These are phyloP conservation scores for Exephanes ischioxanthus DNA, from an alignment of 2,888 invertebrate genomes.

Conservation along the genomic window DNA sequence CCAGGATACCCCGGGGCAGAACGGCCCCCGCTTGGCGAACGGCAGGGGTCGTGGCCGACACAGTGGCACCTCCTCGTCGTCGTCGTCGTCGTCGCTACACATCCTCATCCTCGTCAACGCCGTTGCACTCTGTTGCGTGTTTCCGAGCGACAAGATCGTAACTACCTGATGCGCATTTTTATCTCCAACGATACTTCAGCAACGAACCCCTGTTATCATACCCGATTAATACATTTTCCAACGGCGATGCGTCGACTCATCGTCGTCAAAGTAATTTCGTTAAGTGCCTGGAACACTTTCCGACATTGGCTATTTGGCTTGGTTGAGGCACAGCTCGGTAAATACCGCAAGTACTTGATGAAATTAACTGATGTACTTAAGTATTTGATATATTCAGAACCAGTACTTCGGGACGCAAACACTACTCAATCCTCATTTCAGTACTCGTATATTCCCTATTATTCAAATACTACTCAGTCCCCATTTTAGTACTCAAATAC, in stretches of 20 bases:
- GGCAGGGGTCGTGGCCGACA: constrained; percentile 45
- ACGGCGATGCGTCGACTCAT: background rate
- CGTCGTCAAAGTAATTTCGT: background rate
- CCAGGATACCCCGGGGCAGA: constrained; percentile 53
- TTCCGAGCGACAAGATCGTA: constrained; percentile 33
- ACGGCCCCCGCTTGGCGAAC: constrained; percentile 31
- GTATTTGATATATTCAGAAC: background rate
- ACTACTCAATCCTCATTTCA: background rate
- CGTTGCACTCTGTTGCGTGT: constrained; percentile 37
- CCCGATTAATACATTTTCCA: constrained; percentile 35
- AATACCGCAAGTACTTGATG: background rate
- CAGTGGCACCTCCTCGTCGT: constrained; percentile 29
- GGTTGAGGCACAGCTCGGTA: background rate
- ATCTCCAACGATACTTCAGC: constrained; percentile 43
- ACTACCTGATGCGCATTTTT: constrained; percentile 18
- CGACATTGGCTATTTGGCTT: background rate
- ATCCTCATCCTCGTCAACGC: background rate
- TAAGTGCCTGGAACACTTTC: background rate
- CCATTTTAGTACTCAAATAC: too few relatives aligned
- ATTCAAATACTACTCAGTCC: too few relatives aligned
- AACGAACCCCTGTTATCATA: constrained; percentile 8
- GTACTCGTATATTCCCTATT: too few relatives aligned
- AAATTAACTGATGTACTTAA: background rate
- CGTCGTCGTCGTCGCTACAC: constrained; percentile 1
- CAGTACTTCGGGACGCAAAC: background rate